A percentile compares a stretch with the other conserved stretches of the same genome.
These are phyloP conservation scores for Plecturocebus donacophilus DNA, from an alignment of 2,113 vertebrate genomes.

Conservation along the genomic window DNA sequence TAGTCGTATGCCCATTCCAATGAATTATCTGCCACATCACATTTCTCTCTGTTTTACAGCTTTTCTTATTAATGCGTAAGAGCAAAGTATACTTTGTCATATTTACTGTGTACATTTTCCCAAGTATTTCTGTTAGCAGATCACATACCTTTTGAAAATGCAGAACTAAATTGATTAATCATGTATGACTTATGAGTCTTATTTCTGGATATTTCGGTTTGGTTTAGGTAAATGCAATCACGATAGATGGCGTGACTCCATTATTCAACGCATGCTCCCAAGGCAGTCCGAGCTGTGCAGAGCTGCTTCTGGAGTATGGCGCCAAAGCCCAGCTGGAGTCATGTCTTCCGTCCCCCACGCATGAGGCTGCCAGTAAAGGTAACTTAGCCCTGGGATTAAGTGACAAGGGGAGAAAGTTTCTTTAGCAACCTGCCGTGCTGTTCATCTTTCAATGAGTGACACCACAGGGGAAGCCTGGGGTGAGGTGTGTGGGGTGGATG, in stretches of 20 bases:
- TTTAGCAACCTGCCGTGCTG: accelerated
- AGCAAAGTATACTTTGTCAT: background rate
- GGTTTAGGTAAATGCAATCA: slow-evolving; percentile 92
- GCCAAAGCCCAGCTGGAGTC: slow-evolving; percentile 91
- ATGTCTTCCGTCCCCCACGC: slow-evolving; percentile 92
- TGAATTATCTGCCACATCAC: background rate
- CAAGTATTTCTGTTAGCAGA: background rate
- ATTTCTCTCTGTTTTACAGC: background rate
- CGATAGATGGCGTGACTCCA: slow-evolving; percentile 95
- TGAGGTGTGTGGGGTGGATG: background rate
- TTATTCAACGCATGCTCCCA: slow-evolving; percentile 94
- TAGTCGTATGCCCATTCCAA: background rate
- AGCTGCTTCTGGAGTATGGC: slow-evolving; percentile 93
- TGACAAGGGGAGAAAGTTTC: background rate
- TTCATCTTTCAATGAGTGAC: background rate
- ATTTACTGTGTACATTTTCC: background rate
- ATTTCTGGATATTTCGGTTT: slow-evolving; percentile 49
- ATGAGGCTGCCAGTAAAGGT: slow-evolving; percentile 96
- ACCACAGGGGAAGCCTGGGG: background rate
- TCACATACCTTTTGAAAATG: background rate
- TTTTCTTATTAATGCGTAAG: background rate
- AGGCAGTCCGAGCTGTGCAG: slow-evolving; percentile 91
- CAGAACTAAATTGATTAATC: background rate
- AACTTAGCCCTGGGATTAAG: background rate
- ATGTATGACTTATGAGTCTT: background rate